These are phyloP conservation scores for Protophormia terraenovae DNA, from an alignment of 2,888 invertebrate species.

Conservation along the genomic window DNA sequence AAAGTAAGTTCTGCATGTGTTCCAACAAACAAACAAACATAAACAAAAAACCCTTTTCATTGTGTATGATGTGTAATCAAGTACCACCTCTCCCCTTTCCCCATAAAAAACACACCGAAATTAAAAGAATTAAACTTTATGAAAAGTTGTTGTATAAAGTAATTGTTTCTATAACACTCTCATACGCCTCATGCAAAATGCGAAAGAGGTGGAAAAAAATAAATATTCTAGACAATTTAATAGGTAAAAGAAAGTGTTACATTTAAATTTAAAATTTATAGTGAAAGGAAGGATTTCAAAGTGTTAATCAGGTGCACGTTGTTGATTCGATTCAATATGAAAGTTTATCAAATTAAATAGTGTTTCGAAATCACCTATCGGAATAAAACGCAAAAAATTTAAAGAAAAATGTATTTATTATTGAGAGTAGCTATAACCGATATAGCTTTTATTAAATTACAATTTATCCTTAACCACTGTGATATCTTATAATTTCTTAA, in stretches of 20 bases:
- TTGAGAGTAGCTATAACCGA: no score
- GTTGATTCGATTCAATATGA: no score
- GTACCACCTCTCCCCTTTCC: not conserved
- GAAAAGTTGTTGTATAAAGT: not conserved
- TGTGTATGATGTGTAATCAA: not conserved
- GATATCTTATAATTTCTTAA: not conserved
- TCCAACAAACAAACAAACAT: not conserved
- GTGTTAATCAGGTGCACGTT: no score
- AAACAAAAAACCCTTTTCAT: conserved; percentile 6
- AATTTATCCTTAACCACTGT: conserved; percentile 1
- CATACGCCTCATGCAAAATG: not conserved
- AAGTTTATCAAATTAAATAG: no score
- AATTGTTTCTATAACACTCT: not conserved
- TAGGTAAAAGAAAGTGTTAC: conserved; percentile 5
- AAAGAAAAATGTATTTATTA: no score
- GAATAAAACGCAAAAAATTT: no score
- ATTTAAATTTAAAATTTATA: not conserved
- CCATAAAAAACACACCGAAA: not conserved
- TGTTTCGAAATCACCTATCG: no score
- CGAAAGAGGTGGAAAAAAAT: not conserved
- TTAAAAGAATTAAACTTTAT: conserved; percentile 3
- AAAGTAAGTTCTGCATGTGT: conserved; percentile 75
- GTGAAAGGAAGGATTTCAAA: not conserved
- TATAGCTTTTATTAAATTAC: no score
- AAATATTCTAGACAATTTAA: conserved; percentile 17